These are phyloP conservation scores for Coelinius sp. DNA, from an alignment of 2,888 invertebrate genomes.

Conservation along the genomic window DNA sequence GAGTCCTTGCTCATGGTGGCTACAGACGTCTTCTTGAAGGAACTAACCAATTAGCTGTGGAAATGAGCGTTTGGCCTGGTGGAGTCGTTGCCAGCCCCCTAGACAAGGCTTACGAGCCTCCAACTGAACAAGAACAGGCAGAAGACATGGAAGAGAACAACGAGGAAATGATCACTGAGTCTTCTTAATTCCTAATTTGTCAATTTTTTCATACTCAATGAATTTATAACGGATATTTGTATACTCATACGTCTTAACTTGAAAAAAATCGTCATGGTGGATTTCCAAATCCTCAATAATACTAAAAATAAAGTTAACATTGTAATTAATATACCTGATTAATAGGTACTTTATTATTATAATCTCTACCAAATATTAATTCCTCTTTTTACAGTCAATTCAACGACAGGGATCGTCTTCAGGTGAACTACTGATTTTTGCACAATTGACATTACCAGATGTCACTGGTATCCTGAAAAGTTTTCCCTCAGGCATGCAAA, in stretches of 20 bases:
- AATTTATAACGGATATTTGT: neutral
- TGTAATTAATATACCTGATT: neutral
- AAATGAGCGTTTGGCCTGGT: constrained; percentile 97
- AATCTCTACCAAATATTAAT: neutral
- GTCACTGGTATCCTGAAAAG: constrained; percentile 84
- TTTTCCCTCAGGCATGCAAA: constrained; percentile 91
- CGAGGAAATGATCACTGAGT: constrained; percentile 77
- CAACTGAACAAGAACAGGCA: constrained; percentile 80
- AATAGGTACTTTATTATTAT: constrained; percentile 18
- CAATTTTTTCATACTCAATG: neutral
- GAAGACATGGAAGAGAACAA: constrained; percentile 80
- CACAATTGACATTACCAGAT: constrained; percentile 73
- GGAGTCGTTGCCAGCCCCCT: constrained; percentile 92
- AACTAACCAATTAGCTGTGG: constrained; percentile 79
- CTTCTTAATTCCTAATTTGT: neutral
- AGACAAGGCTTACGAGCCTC: constrained; percentile 93
- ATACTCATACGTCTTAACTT: neutral
- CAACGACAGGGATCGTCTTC: constrained; percentile 78
- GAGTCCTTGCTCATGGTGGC: constrained; percentile 94
- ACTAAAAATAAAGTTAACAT: neutral
- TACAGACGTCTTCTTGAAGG: constrained; percentile 89
- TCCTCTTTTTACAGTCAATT: constrained; percentile 14
- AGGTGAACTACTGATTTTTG: constrained; percentile 75
- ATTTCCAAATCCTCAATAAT: constrained; percentile 12
- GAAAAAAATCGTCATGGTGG: constrained; percentile 27